Evolutionary conservation across 2,797 vertebrate species (phyloP).

Genomic region (Muraenolepis orangiensis): DNA sequence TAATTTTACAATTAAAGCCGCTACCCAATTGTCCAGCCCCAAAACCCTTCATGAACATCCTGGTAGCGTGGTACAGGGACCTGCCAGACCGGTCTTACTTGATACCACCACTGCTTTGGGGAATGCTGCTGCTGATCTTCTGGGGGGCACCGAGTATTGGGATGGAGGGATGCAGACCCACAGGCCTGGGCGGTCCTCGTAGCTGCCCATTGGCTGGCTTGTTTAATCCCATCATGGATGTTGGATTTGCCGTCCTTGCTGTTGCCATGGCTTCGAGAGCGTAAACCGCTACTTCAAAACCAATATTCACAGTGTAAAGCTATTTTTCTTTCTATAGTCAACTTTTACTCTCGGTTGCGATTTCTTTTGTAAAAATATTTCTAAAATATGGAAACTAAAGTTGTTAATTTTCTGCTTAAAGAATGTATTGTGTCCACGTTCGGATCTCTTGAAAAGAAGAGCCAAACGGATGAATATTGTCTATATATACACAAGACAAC

Average conservation of each 20-base stretch:
- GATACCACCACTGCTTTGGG: constrained; percentile 67
- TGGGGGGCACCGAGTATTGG: constrained; percentile 45
- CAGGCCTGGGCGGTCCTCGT: constrained; percentile 56
- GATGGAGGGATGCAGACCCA: constrained; percentile 36
- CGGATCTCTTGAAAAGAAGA: constrained; percentile 73
- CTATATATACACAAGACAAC: constrained; percentile 72
- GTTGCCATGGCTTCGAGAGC: constrained; percentile 63
- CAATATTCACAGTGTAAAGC: constrained; percentile 23
- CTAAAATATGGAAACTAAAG: constrained; percentile 43
- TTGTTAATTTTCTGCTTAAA: constrained; percentile 36
- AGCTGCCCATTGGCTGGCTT: constrained; percentile 69
- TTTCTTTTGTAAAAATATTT: constrained; percentile 48
- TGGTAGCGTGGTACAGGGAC: not conserved
- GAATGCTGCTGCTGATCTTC: constrained; percentile 62
- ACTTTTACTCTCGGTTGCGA: constrained; percentile 25
- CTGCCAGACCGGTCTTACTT: constrained; percentile 54
- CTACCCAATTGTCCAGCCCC: not conserved
- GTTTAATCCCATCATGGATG: constrained; percentile 63
- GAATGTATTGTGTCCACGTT: constrained; percentile 42
- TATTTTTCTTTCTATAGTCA: constrained; percentile 12
- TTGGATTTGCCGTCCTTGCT: constrained; percentile 69
- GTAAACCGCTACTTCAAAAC: constrained; percentile 1
- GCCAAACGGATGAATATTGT: constrained; percentile 55
- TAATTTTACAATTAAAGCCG: not conserved
- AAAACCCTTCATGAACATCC: not conserved